Evolutionary conservation across 1,140 invertebrate species (phyloP).

Genomic region (Hylaeus anthracinus): DNA sequence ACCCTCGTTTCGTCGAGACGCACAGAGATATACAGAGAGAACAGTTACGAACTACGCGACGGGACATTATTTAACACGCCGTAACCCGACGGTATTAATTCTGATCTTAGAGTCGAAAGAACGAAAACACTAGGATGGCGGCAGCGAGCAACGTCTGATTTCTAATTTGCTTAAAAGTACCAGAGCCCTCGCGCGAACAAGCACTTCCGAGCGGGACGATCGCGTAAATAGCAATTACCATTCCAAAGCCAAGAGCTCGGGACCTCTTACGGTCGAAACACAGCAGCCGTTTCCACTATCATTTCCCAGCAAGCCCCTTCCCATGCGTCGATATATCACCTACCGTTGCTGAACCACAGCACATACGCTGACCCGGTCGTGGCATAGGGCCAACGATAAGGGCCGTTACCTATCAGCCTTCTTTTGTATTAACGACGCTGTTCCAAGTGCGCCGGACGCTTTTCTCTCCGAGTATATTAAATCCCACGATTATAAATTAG

Average conservation of each 20-base stretch:
- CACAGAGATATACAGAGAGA: too few relatives aligned
- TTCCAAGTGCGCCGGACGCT: background rate
- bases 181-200: background rate
- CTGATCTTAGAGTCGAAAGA: background rate
- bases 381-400: constrained; percentile 42
- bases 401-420: constrained; percentile 4
- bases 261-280: background rate
- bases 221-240: constrained; percentile 27
- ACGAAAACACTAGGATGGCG: background rate
- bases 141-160: background rate
- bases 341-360: background rate
- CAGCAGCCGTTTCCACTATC: background rate
- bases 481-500: constrained; percentile 39
- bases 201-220: background rate
- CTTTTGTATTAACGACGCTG: constrained; percentile 41
- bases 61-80: too few relatives aligned
- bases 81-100: too few relatives aligned
- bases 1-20: too few relatives aligned
- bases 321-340: constrained; percentile 16
- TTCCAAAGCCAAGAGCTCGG: background rate
- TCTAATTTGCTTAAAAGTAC: constrained; percentile 8
- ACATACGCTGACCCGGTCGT: background rate
- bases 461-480: background rate
- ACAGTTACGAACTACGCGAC: too few relatives aligned
- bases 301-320: background rate